Conservation (phyloP, 2,113 vertebrate genomes). For the Pomatorhinus ruficollis region DNA sequence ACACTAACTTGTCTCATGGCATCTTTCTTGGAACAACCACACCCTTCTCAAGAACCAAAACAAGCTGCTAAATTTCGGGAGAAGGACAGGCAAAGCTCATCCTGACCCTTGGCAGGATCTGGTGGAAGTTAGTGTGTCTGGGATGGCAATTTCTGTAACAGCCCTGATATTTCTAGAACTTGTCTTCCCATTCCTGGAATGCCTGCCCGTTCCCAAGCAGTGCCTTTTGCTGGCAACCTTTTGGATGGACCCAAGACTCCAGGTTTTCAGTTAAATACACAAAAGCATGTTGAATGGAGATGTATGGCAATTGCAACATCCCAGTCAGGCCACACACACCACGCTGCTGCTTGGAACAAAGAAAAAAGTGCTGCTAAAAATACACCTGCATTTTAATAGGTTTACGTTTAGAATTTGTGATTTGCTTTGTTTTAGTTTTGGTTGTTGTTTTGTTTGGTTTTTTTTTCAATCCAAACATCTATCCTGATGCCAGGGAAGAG, state of each 20-base stretch:
- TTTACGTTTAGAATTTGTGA: not conserved
- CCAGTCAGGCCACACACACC: not conserved
- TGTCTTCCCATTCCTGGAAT: not conserved
- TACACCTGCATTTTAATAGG: not conserved
- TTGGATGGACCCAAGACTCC: not conserved
- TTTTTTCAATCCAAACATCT: not conserved
- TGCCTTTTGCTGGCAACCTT: not conserved
- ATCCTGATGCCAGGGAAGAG: conserved; percentile 34
- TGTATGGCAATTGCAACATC: not conserved
- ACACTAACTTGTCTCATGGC: not conserved
- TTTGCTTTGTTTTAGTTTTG: not conserved
- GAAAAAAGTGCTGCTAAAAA: conserved; percentile 69
- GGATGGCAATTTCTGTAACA: not conserved
- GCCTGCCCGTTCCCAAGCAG: not conserved
- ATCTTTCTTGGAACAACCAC: not conserved
- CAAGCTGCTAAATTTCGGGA: not conserved
- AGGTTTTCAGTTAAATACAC: not conserved
- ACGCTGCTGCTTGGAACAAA: conserved; percentile 9
- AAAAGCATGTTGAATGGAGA: conserved; percentile 11
- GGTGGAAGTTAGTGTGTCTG: not conserved
- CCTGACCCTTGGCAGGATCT: not conserved
- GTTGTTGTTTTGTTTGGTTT: not conserved
- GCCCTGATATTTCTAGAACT: not conserved
- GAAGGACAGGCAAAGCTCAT: not conserved
- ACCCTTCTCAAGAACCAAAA: not conserved